phyloP scores from a whole-genome alignment of 2,888 invertebrate genomes.

The Sarcophaga variegata region DNA sequence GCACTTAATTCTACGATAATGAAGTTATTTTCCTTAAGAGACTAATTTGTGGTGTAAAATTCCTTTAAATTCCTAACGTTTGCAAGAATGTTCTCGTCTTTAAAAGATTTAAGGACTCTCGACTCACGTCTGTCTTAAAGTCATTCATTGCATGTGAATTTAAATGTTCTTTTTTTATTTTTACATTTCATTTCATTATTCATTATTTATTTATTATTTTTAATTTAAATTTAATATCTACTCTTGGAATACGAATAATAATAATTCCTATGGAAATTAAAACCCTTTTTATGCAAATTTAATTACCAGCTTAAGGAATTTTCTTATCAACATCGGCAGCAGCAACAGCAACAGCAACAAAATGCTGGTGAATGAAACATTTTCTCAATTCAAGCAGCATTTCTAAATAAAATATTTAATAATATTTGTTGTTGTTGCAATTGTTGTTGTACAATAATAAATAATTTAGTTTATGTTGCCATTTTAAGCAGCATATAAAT shows the following conservation, averaged over 20 bases:
- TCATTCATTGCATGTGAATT: too few relatives aligned
- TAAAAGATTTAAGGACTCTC: too few relatives aligned
- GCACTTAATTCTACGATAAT: neutral
- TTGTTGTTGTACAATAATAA: neutral
- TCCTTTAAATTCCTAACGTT: neutral
- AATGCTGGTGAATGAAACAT: neutral
- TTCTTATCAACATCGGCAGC: conserved; percentile 31
- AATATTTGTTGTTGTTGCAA: neutral
- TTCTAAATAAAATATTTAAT: conserved; percentile 20
- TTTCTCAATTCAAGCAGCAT: too few relatives aligned
- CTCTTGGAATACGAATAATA: neutral
- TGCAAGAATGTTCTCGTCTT: neutral
- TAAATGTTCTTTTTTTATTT: too few relatives aligned
- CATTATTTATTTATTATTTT: too few relatives aligned
- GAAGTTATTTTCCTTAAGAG: neutral
- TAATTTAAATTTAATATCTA: neutral
- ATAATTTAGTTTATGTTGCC: neutral
- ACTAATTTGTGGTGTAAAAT: neutral
- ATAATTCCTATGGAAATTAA: conserved; percentile 1
- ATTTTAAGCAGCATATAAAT: neutral
- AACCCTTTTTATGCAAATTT: conserved; percentile 28
- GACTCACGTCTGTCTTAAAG: too few relatives aligned
- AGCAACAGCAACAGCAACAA: neutral
- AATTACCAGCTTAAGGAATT: conserved; percentile 38
- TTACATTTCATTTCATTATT: too few relatives aligned